Evolutionary conservation across 2,113 vertebrate genomes (phyloP).

Genomic region (Arothron firmamentum): DNA sequence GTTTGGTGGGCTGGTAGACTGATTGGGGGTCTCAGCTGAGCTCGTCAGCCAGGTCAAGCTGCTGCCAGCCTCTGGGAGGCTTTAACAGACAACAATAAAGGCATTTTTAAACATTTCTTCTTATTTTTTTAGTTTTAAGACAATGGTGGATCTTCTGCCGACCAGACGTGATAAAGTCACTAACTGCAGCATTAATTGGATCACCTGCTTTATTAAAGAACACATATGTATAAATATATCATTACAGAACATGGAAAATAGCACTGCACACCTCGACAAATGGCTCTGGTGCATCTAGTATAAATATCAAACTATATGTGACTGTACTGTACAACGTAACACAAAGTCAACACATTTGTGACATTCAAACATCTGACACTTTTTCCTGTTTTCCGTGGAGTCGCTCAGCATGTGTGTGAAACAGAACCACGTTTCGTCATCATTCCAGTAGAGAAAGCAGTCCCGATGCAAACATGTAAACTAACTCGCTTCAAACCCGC

Average conservation of each 20-base stretch:
- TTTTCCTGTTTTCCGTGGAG: too few relatives aligned
- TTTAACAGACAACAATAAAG: too few relatives aligned
- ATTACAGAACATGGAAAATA: slow-evolving; percentile 68
- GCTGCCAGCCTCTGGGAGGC: too few relatives aligned
- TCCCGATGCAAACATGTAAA: slow-evolving; percentile 20
- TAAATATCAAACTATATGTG: slow-evolving; percentile 58
- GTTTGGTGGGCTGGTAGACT: too few relatives aligned
- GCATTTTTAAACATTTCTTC: too few relatives aligned
- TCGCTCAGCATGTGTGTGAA: too few relatives aligned
- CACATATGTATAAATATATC: slow-evolving; percentile 66
- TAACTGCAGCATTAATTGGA: background rate
- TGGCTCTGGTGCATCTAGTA: slow-evolving; percentile 62
- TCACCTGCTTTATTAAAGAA: slow-evolving; percentile 65
- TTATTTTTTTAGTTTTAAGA: too few relatives aligned
- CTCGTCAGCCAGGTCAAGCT: too few relatives aligned
- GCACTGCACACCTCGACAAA: slow-evolving; percentile 53
- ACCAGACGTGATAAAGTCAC: too few relatives aligned
- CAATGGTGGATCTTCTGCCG: too few relatives aligned
- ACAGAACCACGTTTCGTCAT: too few relatives aligned
- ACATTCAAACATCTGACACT: slow-evolving; percentile 44
- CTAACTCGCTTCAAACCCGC: slow-evolving; percentile 23
- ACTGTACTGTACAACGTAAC: slow-evolving; percentile 47
- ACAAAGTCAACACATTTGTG: slow-evolving; percentile 42
- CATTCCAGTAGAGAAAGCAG: background rate
- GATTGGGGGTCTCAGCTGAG: too few relatives aligned